These are phyloP conservation scores for Syngnathus scovelli DNA, from an alignment of 2,113 vertebrate genomes.

Conservation along the genomic window DNA sequence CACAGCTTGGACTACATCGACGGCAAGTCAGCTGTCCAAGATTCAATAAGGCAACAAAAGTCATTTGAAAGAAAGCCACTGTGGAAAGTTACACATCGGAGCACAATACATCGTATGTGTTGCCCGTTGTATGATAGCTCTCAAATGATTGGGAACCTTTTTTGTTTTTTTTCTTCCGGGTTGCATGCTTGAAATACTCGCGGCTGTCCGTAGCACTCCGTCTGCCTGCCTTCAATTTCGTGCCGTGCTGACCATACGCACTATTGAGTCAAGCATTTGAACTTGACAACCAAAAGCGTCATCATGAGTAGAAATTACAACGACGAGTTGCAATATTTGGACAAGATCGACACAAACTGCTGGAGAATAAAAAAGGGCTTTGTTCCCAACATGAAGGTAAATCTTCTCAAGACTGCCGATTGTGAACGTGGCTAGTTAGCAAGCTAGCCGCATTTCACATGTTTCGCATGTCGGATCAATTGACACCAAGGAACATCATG, in stretches of 20 bases:
- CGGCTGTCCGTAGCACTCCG: conserved; percentile 25
- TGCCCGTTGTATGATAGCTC: too few species aligned
- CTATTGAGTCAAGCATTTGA: background rate
- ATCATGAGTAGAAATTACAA: conserved; percentile 91
- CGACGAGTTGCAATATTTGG: conserved; percentile 92
- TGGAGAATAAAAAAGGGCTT: conserved; percentile 96
- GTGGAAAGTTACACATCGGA: too few species aligned
- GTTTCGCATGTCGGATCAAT: background rate
- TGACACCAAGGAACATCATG: too few species aligned
- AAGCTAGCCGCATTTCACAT: conserved; percentile 1
- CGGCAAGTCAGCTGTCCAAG: background rate
- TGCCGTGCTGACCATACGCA: too few species aligned
- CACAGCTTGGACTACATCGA: conserved; percentile 5
- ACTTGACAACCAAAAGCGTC: background rate
- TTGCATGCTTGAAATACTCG: accelerated
- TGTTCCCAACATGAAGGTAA: conserved; percentile 96
- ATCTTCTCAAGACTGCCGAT: background rate
- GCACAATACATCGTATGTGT: too few species aligned
- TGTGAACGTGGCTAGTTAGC: conserved; percentile 7
- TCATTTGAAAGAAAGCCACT: too few species aligned
- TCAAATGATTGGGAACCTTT: too few species aligned
- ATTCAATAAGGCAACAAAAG: background rate
- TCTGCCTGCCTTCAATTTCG: too few species aligned
- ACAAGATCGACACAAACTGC: conserved; percentile 83
- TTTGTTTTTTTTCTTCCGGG: too few species aligned